These are phyloP conservation scores for Falco cherrug DNA, from an alignment of 2,797 vertebrate genomes.

Conservation along the genomic window DNA sequence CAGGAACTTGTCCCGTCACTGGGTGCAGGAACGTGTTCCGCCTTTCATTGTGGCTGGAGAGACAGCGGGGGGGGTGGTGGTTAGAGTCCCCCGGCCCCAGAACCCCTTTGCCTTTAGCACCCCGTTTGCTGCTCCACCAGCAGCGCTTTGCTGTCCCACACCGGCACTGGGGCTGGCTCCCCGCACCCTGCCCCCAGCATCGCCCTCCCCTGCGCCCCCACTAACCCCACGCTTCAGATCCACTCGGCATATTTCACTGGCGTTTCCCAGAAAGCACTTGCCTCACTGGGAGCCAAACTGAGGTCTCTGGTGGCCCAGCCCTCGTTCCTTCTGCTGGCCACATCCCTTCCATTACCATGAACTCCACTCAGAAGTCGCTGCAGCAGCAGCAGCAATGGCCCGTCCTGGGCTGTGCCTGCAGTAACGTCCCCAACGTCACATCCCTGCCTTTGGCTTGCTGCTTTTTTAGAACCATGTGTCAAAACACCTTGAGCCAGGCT, in stretches of 20 bases:
- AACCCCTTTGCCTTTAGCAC: not conserved
- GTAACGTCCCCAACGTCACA: not conserved
- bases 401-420: not conserved
- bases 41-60: conserved; percentile 89
- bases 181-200: too few species aligned
- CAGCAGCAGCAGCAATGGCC: not conserved
- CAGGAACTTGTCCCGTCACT: conserved; percentile 83
- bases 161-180: rapidly evolving
- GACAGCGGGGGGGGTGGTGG: not conserved
- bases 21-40: conserved; percentile 85
- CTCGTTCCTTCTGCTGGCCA: not conserved
- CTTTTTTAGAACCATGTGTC: not conserved
- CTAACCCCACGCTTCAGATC: rapidly evolving
- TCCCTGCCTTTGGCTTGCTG: not conserved
- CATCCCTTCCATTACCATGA: not conserved
- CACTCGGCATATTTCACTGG: rapidly evolving
- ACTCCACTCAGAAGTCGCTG: not conserved
- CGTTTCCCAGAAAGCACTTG: rapidly evolving
- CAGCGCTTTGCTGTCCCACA: rapidly evolving
- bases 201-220: rapidly evolving
- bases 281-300: not conserved
- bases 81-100: not conserved
- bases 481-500: not conserved
- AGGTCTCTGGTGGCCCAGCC: not conserved
- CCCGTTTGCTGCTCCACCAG: rapidly evolving